Conservation (phyloP, 2,797 vertebrate genomes). For the Melanotaenia nigrans region DNA sequence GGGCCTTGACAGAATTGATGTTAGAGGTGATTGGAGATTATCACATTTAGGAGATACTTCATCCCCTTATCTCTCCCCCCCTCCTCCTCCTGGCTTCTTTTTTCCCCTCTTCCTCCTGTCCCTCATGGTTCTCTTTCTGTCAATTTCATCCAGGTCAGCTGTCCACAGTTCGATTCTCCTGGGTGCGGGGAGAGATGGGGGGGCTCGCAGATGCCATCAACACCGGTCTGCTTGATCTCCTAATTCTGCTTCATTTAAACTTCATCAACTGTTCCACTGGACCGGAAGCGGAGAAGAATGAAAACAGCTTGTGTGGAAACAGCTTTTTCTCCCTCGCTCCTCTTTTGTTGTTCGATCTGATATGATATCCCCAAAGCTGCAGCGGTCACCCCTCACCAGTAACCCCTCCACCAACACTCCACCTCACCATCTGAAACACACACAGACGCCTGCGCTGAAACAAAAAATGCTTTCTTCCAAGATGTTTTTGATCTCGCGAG, state of each 20-base stretch:
- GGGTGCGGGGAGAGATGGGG: slow-evolving; percentile 33
- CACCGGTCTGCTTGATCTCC: slow-evolving; percentile 90
- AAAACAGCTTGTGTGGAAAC: slow-evolving; percentile 85
- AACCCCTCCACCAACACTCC: slow-evolving; percentile 12
- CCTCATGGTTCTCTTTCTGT: slow-evolving; percentile 67
- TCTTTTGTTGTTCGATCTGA: slow-evolving; percentile 84
- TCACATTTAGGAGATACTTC: slow-evolving; percentile 92
- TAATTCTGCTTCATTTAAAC: slow-evolving; percentile 99
- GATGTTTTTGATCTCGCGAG: neutral
- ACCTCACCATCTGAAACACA: slow-evolving; percentile 16
- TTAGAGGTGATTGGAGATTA: slow-evolving; percentile 99
- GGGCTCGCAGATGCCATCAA: slow-evolving; percentile 78
- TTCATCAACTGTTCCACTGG: slow-evolving; percentile 99
- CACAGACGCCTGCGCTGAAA: slow-evolving; percentile 30
- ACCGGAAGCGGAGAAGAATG: slow-evolving; percentile 97
- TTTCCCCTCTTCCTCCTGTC: slow-evolving; percentile 30
- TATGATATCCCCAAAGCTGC: slow-evolving; percentile 78
- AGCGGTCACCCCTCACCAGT: slow-evolving; percentile 29
- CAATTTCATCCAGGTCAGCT: slow-evolving; percentile 86
- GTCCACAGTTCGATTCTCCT: slow-evolving; percentile 74
- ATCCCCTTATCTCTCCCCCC: slow-evolving; percentile 75
- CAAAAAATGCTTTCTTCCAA: neutral
- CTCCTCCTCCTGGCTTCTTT: slow-evolving; percentile 10
- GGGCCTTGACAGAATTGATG: slow-evolving; percentile 90
- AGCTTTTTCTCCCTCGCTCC: slow-evolving; percentile 68